Percentiles rank a stretch among this genome's conserved stretches.
These are phyloP conservation scores for Ectemnius continuus DNA, from an alignment of 2,888 invertebrate species.

Conservation along the genomic window DNA sequence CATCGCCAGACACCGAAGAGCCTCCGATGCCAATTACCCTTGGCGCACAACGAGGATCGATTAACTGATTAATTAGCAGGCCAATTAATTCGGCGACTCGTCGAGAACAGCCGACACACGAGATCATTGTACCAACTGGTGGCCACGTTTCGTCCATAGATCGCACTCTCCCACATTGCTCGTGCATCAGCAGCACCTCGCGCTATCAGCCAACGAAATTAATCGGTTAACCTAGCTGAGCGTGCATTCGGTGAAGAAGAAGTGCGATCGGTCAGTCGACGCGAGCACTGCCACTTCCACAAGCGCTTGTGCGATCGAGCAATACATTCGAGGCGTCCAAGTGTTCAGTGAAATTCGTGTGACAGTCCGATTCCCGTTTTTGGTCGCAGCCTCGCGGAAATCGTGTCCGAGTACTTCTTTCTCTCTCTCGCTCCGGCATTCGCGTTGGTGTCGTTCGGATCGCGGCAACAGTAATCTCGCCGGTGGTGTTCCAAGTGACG, in stretches of 20 bases:
- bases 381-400: slow-evolving; percentile 9
- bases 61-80: slow-evolving; percentile 57
- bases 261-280: too few relatives aligned
- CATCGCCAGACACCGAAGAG: slow-evolving; percentile 28
- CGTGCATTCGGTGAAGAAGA: too few relatives aligned
- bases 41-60: slow-evolving; percentile 44
- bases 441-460: slow-evolving; percentile 31
- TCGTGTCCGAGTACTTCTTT: slow-evolving; percentile 22
- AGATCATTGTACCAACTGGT: neutral
- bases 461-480: slow-evolving; percentile 41
- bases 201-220: neutral
- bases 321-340: too few relatives aligned
- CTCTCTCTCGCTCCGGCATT: slow-evolving; percentile 36
- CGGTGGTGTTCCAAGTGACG: slow-evolving; percentile 58
- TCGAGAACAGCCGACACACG: slow-evolving; percentile 12
- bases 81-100: slow-evolving; percentile 54
- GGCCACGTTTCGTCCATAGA: neutral
- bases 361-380: neutral
- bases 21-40: slow-evolving; percentile 56
- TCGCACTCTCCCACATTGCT: too few relatives aligned
- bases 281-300: too few relatives aligned
- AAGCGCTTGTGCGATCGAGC: too few relatives aligned
- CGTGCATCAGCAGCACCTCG: neutral
- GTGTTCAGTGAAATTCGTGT: too few relatives aligned
- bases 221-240: neutral